Conservation (phyloP, 2,888 invertebrate genomes). For the Teleogryllus oceanicus region DNA sequence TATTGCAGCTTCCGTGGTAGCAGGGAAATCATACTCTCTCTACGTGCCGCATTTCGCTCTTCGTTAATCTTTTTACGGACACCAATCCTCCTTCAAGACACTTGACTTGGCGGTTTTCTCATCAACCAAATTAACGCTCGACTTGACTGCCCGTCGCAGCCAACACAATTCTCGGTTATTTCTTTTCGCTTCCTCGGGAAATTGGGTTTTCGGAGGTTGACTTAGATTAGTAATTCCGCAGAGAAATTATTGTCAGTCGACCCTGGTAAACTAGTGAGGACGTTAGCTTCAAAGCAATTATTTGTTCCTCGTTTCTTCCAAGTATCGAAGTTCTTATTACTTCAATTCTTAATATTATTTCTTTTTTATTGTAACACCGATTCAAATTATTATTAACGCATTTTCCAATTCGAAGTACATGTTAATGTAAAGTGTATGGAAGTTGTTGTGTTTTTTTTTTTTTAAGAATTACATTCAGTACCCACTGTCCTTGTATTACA, state of each 20-base stretch:
- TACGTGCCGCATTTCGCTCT: no score
- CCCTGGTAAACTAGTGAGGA: not conserved
- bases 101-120: slow-evolving; percentile 10
- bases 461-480: no score
- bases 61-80: not conserved
- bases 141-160: not conserved
- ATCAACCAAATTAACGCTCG: not conserved
- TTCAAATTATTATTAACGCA: no score
- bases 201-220: not conserved
- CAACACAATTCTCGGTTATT: slow-evolving; percentile 1
- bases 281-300: not conserved
- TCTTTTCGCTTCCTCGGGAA: not conserved
- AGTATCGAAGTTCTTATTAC: slow-evolving; percentile 4
- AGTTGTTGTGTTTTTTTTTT: no score
- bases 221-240: slow-evolving; percentile 18
- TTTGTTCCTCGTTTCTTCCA: not conserved
- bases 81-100: not conserved
- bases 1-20: no score
- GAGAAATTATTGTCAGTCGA: slow-evolving; percentile 18
- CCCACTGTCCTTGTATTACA: no score
- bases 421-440: no score
- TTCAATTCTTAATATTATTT: no score
- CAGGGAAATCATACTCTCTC: no score
- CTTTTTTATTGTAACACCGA: no score
- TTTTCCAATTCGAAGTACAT: no score